Conservation (phyloP, 2,797 vertebrate genomes). For the Lateolabrax maculatus region DNA sequence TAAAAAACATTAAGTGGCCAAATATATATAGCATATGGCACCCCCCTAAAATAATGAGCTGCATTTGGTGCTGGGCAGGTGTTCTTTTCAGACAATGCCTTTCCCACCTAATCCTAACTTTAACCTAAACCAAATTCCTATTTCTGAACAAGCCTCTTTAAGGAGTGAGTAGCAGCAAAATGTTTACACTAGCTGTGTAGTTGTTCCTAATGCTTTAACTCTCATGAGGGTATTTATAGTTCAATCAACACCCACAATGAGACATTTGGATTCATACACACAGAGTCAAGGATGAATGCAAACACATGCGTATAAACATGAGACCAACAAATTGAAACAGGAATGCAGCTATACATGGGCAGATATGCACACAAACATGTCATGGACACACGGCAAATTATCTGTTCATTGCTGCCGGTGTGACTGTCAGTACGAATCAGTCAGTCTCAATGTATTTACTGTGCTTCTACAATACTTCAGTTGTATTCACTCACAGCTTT, state of each 20-base stretch:
- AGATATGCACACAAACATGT: neutral
- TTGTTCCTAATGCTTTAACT: neutral
- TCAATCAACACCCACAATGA: neutral
- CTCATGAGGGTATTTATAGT: neutral
- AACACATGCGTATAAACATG: slow-evolving; percentile 13
- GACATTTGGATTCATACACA: slow-evolving; percentile 4
- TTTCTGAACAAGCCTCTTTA: neutral
- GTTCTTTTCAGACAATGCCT: slow-evolving; percentile 6
- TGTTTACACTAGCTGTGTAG: neutral
- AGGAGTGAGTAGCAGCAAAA: neutral
- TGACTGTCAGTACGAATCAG: slow-evolving; percentile 14
- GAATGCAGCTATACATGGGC: neutral
- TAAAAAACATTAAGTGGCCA: neutral
- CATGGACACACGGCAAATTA: slow-evolving; percentile 6
- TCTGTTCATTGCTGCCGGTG: slow-evolving; percentile 24
- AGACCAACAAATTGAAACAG: slow-evolving; percentile 7
- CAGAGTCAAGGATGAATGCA: slow-evolving; percentile 3
- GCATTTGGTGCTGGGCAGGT: neutral
- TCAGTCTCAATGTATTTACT: slow-evolving; percentile 25
- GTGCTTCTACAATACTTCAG: slow-evolving; percentile 7
- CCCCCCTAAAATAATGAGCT: neutral
- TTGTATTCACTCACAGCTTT: slow-evolving; percentile 18
- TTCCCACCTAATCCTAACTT: neutral
- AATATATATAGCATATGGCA: neutral
- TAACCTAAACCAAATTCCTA: neutral